Percentiles rank a stretch among this genome's conserved stretches.
These are phyloP conservation scores for Coregonus ussuriensis DNA, from an alignment of 2,797 vertebrate genomes.

Conservation along the genomic window DNA sequence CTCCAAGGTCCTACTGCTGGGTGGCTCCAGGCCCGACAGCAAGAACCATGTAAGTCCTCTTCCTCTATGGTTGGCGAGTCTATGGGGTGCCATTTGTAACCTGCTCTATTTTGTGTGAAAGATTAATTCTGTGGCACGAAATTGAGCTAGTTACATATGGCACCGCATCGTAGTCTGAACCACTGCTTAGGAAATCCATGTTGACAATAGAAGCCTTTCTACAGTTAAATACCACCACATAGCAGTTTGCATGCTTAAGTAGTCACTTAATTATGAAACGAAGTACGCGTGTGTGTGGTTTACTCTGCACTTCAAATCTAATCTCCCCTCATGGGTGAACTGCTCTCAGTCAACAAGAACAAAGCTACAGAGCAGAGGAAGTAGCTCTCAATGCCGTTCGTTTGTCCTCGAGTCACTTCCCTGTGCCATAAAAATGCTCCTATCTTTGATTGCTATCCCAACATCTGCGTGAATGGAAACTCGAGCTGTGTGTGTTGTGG, in stretches of 20 bases:
- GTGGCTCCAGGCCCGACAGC: slow-evolving; percentile 89
- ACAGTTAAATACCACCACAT: background rate
- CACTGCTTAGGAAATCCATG: background rate
- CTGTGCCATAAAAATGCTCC: background rate
- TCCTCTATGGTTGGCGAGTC: background rate
- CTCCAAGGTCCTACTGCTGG: slow-evolving; percentile 86
- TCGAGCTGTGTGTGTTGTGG: slow-evolving; percentile 2
- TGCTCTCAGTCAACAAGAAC: slow-evolving; percentile 9
- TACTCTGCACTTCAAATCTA: slow-evolving; percentile 40
- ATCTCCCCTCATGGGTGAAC: slow-evolving; percentile 16
- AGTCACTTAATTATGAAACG: slow-evolving; percentile 43
- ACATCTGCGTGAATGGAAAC: background rate
- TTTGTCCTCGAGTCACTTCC: background rate
- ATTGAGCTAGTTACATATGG: background rate
- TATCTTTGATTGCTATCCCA: background rate
- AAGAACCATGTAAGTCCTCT: slow-evolving; percentile 87
- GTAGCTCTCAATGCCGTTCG: background rate
- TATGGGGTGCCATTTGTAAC: no score
- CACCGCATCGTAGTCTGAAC: background rate
- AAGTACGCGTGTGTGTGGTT: background rate
- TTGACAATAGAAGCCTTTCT: background rate
- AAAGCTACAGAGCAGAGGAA: background rate
- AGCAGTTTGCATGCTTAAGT: slow-evolving; percentile 12
- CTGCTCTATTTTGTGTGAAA: no score
- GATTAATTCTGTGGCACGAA: background rate